Evolutionary conservation across 2,888 invertebrate species (phyloP).

Genomic region (Mythimna loreyi): DNA sequence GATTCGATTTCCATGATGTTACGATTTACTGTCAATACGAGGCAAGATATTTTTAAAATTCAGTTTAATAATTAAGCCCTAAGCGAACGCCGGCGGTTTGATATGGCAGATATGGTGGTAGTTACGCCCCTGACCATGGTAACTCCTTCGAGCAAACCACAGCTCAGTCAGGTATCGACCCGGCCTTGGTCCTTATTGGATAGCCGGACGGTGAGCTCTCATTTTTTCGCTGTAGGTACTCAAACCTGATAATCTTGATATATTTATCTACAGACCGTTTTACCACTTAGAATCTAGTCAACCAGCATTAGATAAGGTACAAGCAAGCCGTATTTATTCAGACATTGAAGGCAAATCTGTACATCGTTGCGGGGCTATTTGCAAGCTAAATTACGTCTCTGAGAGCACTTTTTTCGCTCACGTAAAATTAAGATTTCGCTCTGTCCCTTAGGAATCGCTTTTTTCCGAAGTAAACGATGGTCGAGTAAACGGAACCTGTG

Average conservation of each 20-base stretch:
- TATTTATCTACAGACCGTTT: background rate
- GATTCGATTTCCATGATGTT: no score
- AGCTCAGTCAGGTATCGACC: no score
- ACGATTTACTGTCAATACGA: no score
- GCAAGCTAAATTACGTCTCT: slow-evolving; percentile 42
- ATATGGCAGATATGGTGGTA: no score
- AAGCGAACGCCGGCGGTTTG: no score
- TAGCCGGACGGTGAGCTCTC: no score
- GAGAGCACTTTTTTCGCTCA: slow-evolving; percentile 34
- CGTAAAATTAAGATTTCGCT: slow-evolving; percentile 54
- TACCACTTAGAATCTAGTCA: background rate
- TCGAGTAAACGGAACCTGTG: slow-evolving; percentile 36
- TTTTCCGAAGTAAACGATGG: slow-evolving; percentile 34
- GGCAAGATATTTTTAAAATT: no score
- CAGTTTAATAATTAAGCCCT: no score
- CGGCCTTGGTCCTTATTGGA: no score
- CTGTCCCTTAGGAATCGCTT: slow-evolving; percentile 42
- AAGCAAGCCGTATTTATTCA: slow-evolving; percentile 18
- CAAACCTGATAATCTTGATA: background rate
- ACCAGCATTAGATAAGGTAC: slow-evolving; percentile 1
- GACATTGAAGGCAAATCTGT: slow-evolving; percentile 33
- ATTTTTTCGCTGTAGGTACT: no score
- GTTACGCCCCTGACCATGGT: no score
- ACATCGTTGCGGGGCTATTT: slow-evolving; percentile 44
- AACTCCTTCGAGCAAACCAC: no score